Conservation (phyloP, 2,888 invertebrate species). For the Nomada ferruginata region DNA sequence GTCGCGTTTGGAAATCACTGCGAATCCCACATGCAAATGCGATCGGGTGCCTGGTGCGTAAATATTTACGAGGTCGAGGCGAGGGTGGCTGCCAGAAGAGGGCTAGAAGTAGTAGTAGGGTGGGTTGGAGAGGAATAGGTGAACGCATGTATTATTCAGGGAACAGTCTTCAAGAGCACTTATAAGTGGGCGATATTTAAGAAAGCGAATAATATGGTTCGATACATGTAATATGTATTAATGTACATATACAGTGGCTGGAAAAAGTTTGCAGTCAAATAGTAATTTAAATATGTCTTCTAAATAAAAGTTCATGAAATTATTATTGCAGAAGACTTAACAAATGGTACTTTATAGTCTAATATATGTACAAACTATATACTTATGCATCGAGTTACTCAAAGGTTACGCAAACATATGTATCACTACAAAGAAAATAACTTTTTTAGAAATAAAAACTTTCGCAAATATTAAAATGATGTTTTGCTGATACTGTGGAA, state of each 20-base stretch:
- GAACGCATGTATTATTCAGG: slow-evolving; percentile 43
- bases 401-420: too few relatives aligned
- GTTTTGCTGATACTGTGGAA: too few relatives aligned
- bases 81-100: slow-evolving; percentile 45
- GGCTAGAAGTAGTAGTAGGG: slow-evolving; percentile 3
- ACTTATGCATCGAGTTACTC: too few relatives aligned
- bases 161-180: slow-evolving; percentile 29
- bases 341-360: too few relatives aligned
- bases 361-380: too few relatives aligned
- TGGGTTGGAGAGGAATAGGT: slow-evolving; percentile 11
- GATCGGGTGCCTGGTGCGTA: slow-evolving; percentile 68
- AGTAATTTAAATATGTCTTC: too few relatives aligned
- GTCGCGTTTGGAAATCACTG: slow-evolving; percentile 69
- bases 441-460: too few relatives aligned
- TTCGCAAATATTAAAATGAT: too few relatives aligned
- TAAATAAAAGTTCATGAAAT: neutral
- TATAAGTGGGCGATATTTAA: slow-evolving; percentile 38
- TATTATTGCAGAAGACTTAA: too few relatives aligned
- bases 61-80: slow-evolving; percentile 75
- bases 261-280: neutral
- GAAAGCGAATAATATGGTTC: slow-evolving; percentile 20
- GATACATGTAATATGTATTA: neutral
- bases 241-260: neutral
- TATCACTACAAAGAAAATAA: too few relatives aligned
- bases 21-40: slow-evolving; percentile 74